Evolutionary conservation across 2,888 invertebrate species (phyloP).

Genomic region (Phortica magna): DNA sequence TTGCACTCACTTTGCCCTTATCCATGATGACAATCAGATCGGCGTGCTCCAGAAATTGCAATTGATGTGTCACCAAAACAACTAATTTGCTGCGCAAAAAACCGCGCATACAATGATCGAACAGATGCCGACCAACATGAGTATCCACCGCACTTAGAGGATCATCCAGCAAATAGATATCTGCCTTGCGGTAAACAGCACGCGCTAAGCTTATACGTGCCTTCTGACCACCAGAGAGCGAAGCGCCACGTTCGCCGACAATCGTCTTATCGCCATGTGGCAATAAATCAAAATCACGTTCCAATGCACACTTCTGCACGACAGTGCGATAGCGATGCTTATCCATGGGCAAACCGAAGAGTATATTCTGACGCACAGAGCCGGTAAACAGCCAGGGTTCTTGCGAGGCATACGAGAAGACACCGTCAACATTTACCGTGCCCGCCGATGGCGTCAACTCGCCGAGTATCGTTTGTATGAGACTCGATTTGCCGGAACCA

Average conservation of each 20-base stretch:
- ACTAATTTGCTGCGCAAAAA: constrained; percentile 83
- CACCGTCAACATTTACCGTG: constrained; percentile 81
- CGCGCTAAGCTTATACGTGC: constrained; percentile 93
- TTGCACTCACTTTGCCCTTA: constrained; percentile 78
- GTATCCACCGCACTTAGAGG: constrained; percentile 95
- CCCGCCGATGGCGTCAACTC: constrained; percentile 80
- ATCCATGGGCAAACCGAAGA: constrained; percentile 82
- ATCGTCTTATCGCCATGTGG: constrained; percentile 82
- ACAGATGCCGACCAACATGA: constrained; percentile 92
- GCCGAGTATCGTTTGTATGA: constrained; percentile 80
- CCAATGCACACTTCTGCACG: constrained; percentile 78
- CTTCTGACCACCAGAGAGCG: constrained; percentile 91
- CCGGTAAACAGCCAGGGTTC: constrained; percentile 91
- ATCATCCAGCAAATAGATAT: constrained; percentile 93
- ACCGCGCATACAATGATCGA: constrained; percentile 81
- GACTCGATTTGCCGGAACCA: constrained; percentile 82
- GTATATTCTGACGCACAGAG: constrained; percentile 82
- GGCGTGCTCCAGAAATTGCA: constrained; percentile 86
- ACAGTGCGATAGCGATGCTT: constrained; percentile 81
- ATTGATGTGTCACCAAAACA: constrained; percentile 89
- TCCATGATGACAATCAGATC: constrained; percentile 79
- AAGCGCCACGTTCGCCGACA: constrained; percentile 90
- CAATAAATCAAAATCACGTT: constrained; percentile 81
- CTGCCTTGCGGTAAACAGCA: constrained; percentile 90
- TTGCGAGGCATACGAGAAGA: constrained; percentile 87